Evolutionary conservation across 2,888 invertebrate species (phyloP), one percentile per base, ranked within the genome.

Genomic region (Drosophila kuntzei): DNA sequence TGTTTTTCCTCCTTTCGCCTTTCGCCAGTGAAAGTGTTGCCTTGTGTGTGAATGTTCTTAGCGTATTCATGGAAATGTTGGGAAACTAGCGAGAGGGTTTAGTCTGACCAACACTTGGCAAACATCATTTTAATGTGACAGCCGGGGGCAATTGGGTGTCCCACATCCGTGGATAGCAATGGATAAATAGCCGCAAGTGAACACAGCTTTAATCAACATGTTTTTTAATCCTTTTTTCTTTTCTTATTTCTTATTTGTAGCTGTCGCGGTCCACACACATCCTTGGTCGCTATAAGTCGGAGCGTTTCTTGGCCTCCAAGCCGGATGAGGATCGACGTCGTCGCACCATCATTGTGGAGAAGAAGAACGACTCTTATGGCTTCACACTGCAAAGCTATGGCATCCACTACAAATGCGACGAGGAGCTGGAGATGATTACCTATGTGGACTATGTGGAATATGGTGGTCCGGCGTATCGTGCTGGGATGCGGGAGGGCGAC

Each of bases 311-410:
- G 70, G 93, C 94, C 8, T 95, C 95, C 14, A 95, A 96, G 87
- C 95, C 95, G 8, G 96, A 97, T 80, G 97, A 97, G 84, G 97
- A 98, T 91, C 96, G 97, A 86, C 94, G 97, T 18, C 94, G 97
- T 67, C 94, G 98, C 43, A 96, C 98, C 14, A 98, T 98, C 68
- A 98, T 99, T 68, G 95, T 97, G 5, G 97, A 98, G 92, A 97
- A 97, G 93, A 96, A 95, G 90, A 96, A 96, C 91, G 96, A 96
- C 44, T 96, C 96, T 29, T 99, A 97, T 91, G 99, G 99, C 12
- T 99, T 99, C 92, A 98, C 98, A 0, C 93, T 99, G 37, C 98
- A 99, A 94, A 98, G 98, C 87, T 99, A 99, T 91, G 98, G 98
- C 34, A 98, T 99, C 69, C 98, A 98, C 91, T 98, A 98, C 92